phyloP scores from a whole-genome alignment of 2,113 vertebrate species.

The Esox niger region DNA sequence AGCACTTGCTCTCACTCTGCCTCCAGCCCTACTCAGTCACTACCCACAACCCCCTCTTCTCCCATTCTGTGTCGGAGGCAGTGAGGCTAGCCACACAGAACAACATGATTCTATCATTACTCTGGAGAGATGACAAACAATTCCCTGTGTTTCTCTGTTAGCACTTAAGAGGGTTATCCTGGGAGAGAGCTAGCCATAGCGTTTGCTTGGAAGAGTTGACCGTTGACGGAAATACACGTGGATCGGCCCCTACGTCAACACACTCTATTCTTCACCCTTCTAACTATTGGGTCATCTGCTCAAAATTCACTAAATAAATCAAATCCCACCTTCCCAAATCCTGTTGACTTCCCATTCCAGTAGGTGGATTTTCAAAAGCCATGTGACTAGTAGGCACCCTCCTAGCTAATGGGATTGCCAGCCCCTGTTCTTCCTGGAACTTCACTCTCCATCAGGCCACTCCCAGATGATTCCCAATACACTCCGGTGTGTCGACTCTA shows the following conservation, averaged over 20 bases:
- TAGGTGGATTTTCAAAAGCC: not conserved
- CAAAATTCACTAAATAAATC: not conserved
- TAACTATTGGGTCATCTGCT: not conserved
- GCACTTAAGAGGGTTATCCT: not conserved
- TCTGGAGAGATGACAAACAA: not conserved
- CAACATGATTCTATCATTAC: constrained; percentile 4
- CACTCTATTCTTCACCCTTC: not conserved
- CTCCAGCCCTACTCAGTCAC: constrained; percentile 3
- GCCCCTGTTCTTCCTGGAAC: not conserved
- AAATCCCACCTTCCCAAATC: not conserved
- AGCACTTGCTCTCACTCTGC: not conserved
- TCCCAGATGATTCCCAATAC: constrained; percentile 7
- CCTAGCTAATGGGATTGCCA: not conserved
- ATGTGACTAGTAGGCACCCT: not conserved
- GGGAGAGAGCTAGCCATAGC: not conserved
- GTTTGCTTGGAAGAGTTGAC: not conserved
- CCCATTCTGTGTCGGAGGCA: constrained; percentile 8
- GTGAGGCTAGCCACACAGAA: not conserved
- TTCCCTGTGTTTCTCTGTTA: not conserved
- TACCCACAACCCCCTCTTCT: constrained; percentile 10
- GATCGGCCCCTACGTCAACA: not conserved
- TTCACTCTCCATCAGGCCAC: not conserved
- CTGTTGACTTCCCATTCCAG: not conserved
- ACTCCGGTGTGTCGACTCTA: constrained; percentile 12
- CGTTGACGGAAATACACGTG: not conserved